Conservation (phyloP, 2,888 invertebrate species). For the Phrixothrix hirtus region DNA sequence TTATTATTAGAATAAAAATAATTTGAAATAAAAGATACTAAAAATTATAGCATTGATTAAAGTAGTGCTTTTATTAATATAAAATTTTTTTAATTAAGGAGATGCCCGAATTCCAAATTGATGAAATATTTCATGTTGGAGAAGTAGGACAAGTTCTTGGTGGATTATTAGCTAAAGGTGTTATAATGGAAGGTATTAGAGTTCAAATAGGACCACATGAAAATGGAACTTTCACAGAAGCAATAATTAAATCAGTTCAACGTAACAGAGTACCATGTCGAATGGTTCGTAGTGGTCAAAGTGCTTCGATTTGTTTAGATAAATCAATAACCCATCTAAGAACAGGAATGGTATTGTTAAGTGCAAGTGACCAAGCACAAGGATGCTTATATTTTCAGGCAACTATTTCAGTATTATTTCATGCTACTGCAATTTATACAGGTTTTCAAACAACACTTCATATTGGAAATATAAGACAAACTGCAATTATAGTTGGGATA, state of each 20-base stretch:
- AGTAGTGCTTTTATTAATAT: no score
- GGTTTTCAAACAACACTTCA: slow-evolving; percentile 93
- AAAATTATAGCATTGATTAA: no score
- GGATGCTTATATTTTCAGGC: slow-evolving; percentile 66
- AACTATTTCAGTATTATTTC: slow-evolving; percentile 85
- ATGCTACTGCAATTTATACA: slow-evolving; percentile 79
- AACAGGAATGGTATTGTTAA: slow-evolving; percentile 84
- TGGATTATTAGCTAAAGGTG: slow-evolving; percentile 82
- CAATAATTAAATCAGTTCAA: slow-evolving; percentile 83
- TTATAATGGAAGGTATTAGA: slow-evolving; percentile 80
- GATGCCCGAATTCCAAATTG: slow-evolving; percentile 86
- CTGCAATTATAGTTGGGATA: slow-evolving; percentile 84
- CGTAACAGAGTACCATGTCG: slow-evolving; percentile 90
- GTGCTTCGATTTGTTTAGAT: slow-evolving; percentile 79
- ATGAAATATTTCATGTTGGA: slow-evolving; percentile 88
- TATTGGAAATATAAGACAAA: slow-evolving; percentile 93
- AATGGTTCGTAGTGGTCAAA: slow-evolving; percentile 85
- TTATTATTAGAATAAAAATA: no score
- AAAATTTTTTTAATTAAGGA: slow-evolving; percentile 62
- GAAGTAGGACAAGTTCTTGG: slow-evolving; percentile 84
- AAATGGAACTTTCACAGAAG: slow-evolving; percentile 77
- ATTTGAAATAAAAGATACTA: no score
- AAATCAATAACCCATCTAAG: slow-evolving; percentile 65
- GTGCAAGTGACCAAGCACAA: slow-evolving; percentile 56
- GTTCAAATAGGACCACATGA: slow-evolving; percentile 77